Percentiles rank a stretch among this genome's conserved stretches.
Conservation (phyloP, 2,888 invertebrate genomes). For the Pollenia labialis region DNA sequence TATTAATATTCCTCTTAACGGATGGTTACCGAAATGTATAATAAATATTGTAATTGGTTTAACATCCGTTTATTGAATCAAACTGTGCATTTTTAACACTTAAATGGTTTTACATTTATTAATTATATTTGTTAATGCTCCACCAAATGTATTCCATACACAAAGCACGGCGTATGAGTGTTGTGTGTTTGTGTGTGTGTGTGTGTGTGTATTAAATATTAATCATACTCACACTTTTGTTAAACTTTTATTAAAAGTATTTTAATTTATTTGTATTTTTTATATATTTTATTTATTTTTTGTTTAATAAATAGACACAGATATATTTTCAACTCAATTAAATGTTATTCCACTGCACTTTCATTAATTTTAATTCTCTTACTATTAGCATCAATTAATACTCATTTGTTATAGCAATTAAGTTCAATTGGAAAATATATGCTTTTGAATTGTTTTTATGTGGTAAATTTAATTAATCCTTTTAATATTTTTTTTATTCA, state of each 20-base stretch:
- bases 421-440: neutral
- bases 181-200: neutral
- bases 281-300: neutral
- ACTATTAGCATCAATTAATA: too few species aligned
- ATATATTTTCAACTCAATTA: too few species aligned
- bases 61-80: neutral
- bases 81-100: neutral
- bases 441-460: neutral
- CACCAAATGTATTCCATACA: neutral
- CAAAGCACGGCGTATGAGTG: conserved; percentile 16
- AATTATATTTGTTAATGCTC: neutral
- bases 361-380: too few species aligned
- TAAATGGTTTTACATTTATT: neutral
- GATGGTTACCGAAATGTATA: neutral
- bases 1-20: neutral
- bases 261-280: neutral
- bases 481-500: neutral
- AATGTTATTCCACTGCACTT: too few species aligned
- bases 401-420: too few species aligned
- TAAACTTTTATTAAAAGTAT: neutral
- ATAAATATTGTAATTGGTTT: neutral
- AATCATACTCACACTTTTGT: conserved; percentile 26
- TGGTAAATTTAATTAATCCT: neutral
- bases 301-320: too few species aligned
- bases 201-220: conserved; percentile 9